phyloP scores from a whole-genome alignment of 2,888 invertebrate genomes.

The Pollenia labialis region DNA sequence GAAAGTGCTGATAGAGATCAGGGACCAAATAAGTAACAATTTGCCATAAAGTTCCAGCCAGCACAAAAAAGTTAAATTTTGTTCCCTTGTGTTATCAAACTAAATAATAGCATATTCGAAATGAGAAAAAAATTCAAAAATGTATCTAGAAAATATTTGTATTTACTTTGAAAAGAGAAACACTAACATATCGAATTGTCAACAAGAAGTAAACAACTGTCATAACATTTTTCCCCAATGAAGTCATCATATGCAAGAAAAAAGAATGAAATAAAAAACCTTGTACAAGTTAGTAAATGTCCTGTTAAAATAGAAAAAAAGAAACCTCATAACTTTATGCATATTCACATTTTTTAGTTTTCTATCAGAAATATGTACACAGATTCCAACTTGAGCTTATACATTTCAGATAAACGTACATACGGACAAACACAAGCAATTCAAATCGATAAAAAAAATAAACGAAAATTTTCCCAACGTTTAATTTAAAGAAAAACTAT shows the following conservation, averaged over 20 bases:
- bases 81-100: too few species aligned
- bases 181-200: conserved; percentile 1
- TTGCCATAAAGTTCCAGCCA: too few species aligned
- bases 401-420: not conserved
- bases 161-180: not conserved
- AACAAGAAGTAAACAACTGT: conserved; percentile 35
- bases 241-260: conserved; percentile 1
- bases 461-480: not conserved
- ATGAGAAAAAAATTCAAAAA: too few species aligned
- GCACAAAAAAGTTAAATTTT: too few species aligned
- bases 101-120: too few species aligned
- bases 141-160: too few species aligned
- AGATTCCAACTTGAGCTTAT: not conserved
- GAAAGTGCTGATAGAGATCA: too few species aligned
- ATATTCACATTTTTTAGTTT: not conserved
- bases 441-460: not conserved
- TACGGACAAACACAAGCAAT: not conserved
- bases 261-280: not conserved
- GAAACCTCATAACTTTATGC: not conserved
- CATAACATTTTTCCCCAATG: conserved; percentile 30
- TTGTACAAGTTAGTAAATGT: not conserved
- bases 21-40: too few species aligned
- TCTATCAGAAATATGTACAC: too few species aligned
- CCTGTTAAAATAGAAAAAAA: not conserved
- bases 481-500: not conserved